Evolutionary conservation across 2,113 vertebrate genomes (phyloP).

Genomic region (Lagopus leucura): DNA sequence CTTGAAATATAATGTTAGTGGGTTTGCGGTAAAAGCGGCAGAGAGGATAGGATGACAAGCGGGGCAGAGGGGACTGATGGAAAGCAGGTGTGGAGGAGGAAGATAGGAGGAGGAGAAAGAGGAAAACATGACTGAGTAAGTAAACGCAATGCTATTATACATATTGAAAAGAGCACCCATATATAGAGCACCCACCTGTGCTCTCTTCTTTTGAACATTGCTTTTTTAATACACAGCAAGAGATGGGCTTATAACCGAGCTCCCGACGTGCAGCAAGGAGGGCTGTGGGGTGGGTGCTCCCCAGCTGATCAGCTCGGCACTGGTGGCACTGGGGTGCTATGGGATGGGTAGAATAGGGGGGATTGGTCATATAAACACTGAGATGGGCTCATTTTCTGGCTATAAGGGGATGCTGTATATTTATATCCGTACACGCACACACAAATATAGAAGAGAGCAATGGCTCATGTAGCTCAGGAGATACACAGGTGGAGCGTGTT

Average conservation of each 20-base stretch:
- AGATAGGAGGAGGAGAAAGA: conserved; percentile 61
- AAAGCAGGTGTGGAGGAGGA: conserved; percentile 70
- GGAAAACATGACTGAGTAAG: conserved; percentile 60
- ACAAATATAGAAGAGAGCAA: not conserved
- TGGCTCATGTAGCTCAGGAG: not conserved
- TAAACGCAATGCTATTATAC: conserved; percentile 26
- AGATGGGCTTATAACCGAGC: not conserved
- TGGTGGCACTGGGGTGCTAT: not conserved
- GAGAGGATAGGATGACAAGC: conserved; percentile 62
- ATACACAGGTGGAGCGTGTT: not conserved
- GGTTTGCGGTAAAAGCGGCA: conserved; percentile 67
- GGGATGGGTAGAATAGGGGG: not conserved
- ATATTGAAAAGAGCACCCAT: conserved; percentile 67
- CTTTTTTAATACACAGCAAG: not conserved
- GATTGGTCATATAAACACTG: not conserved
- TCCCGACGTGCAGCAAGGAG: not conserved
- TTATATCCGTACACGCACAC: not conserved
- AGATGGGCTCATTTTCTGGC: not conserved
- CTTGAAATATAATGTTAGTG: conserved; percentile 66
- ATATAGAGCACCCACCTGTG: conserved; percentile 64
- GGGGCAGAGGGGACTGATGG: conserved; percentile 66
- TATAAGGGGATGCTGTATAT: not conserved
- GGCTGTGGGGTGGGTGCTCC: not conserved
- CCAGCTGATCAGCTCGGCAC: rapidly evolving
- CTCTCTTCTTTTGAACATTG: not conserved